These are phyloP conservation scores for Pardosa pseudoannulata DNA, from an alignment of 2,888 invertebrate genomes.

Conservation along the genomic window DNA sequence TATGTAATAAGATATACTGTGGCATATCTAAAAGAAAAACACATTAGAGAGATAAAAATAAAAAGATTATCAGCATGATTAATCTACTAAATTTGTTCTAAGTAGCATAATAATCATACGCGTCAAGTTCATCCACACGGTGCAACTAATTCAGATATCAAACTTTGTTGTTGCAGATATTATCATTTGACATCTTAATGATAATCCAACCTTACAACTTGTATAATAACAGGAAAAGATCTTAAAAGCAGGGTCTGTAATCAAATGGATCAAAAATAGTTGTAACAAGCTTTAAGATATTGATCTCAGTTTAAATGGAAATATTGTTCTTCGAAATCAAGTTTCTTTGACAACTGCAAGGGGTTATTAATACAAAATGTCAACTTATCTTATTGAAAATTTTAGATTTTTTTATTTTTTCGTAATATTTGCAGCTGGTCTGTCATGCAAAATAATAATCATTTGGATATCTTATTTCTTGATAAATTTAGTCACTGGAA, in stretches of 20 bases:
- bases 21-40: no score
- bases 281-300: background rate
- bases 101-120: background rate
- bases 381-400: background rate
- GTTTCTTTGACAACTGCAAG: background rate
- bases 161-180: background rate
- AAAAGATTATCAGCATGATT: background rate
- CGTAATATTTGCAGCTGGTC: no score
- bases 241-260: background rate
- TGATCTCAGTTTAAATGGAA: background rate
- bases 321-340: background rate
- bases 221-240: background rate
- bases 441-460: no score
- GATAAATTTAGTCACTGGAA: no score
- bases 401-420: no score
- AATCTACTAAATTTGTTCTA: background rate
- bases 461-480: no score
- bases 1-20: no score
- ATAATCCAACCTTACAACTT: background rate
- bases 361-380: background rate
- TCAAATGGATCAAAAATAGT: background rate
- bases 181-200: background rate
- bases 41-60: no score
- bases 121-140: background rate
- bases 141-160: background rate